Evolutionary conservation across 2,888 invertebrate species (phyloP), one percentile per base, ranked within the genome.

Genomic region (Caenorhabditis angaria): DNA sequence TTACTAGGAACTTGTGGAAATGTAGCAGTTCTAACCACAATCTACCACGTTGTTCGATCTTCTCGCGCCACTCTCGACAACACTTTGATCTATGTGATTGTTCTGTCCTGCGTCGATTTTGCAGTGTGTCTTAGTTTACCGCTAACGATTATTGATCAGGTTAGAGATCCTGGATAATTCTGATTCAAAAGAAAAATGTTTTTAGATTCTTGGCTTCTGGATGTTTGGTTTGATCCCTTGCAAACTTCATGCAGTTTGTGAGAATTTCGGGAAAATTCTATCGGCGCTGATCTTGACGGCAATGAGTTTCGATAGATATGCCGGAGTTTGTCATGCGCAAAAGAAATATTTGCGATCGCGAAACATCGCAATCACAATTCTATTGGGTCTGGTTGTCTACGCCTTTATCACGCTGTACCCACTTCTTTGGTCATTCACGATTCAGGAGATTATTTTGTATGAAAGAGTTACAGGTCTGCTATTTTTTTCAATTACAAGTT

Each of bases 181-280:
- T n/a, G n/a, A n/a, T n/a, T n/a, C n/a, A n/a, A n/a, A n/a, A n/a
- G n/a, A n/a, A n/a, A n/a, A 6, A 25, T 27, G 4, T 6, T 65
- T 78, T 20, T 65, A 85, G 83, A 85, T 85, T 51, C 83, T 85
- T 32, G 86, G 86, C 24, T 86, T 85, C 61, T 85, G 86, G 86
- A 85, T 85, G 85, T 86, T 85, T 62, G 86, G 86, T 10, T 73
- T 78, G 14, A 76, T 83, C 10, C 81, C 85, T 18, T 85, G 86
- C 72, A 85, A 85, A 65, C 71, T 85, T 28, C 85, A 86, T 65
- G 85, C 86, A 0, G 85, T 85, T 1, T 80, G 85, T 35, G 86
- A 85, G 67, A 86, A 85, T 63, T 85, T 85, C 65, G 86, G 86
- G 5, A 85, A 85, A 74, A 83, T 85, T 51, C 73, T 85, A 22